Evolutionary conservation across 2,888 invertebrate genomes (phyloP).

Genomic region (Eledone cirrhosa): DNA sequence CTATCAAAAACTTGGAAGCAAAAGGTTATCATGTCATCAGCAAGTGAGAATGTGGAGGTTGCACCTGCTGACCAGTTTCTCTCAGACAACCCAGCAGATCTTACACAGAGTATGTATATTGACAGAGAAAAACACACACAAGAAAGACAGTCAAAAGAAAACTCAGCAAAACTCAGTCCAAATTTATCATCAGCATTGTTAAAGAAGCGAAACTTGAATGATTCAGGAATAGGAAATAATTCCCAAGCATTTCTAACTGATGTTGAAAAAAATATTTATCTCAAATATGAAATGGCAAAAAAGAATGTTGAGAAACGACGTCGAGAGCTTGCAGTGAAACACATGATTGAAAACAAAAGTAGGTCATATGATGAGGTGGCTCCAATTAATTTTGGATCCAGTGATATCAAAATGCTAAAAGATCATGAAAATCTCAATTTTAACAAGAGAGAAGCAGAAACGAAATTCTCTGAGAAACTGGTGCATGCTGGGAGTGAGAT

Average conservation of each 20-base stretch:
- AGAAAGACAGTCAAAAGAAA: background rate
- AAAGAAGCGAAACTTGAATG: background rate
- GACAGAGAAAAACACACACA: background rate
- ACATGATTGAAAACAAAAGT: slow-evolving; percentile 23
- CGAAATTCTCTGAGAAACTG: background rate
- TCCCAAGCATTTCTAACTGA: background rate
- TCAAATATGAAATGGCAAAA: slow-evolving; percentile 24
- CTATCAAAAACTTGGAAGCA: background rate
- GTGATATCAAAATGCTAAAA: background rate
- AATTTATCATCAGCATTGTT: background rate
- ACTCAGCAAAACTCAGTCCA: background rate
- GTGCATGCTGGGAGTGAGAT: slow-evolving; percentile 1
- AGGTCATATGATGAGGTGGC: slow-evolving; percentile 7
- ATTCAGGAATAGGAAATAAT: background rate
- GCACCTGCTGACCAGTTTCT: background rate
- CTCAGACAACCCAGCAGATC: background rate
- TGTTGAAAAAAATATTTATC: slow-evolving; percentile 16
- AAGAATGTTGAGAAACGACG: slow-evolving; percentile 3
- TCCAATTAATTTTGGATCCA: background rate
- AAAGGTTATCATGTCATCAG: background rate
- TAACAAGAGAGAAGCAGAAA: background rate
- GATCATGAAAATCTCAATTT: background rate
- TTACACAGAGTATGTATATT: background rate
- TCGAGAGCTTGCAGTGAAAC: slow-evolving; percentile 17
- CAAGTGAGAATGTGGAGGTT: background rate